phyloP scores from a whole-genome alignment of 2,888 invertebrate genomes.

The Trichopoda pennipes region DNA sequence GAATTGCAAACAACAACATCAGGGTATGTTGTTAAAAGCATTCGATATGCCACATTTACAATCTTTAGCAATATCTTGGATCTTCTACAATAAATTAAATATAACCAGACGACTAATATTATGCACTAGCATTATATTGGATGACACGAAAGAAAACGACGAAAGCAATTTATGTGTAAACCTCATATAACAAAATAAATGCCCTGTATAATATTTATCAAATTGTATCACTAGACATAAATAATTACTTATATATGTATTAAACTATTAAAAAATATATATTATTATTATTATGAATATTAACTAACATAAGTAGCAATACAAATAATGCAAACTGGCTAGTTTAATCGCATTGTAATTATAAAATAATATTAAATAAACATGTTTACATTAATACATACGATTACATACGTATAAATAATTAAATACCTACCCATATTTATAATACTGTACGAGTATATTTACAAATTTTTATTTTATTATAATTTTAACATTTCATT shows the following conservation, averaged over 20 bases:
- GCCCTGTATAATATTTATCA: slow-evolving; percentile 12
- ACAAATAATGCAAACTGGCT: slow-evolving; percentile 42
- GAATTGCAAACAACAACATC: no score
- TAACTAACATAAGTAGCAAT: slow-evolving; percentile 22
- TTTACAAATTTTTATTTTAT: slow-evolving; percentile 47
- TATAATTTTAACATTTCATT: slow-evolving; percentile 51
- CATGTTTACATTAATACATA: background rate
- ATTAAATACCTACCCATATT: background rate
- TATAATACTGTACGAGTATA: background rate
- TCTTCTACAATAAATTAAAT: no score
- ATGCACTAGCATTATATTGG: no score
- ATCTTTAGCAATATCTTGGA: no score
- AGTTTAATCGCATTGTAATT: slow-evolving; percentile 56
- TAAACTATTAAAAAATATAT: slow-evolving; percentile 23
- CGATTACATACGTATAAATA: background rate
- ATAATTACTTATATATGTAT: slow-evolving; percentile 10
- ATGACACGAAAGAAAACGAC: background rate
- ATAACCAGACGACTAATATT: no score
- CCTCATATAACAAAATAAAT: background rate
- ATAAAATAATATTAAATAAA: slow-evolving; percentile 18
- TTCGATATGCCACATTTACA: no score
- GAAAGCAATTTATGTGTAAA: background rate
- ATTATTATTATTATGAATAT: slow-evolving; percentile 21
- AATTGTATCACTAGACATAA: slow-evolving; percentile 31
- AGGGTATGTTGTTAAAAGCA: no score